phyloP scores from a whole-genome alignment of 2,797 vertebrate species.

The Thunnus albacares region DNA sequence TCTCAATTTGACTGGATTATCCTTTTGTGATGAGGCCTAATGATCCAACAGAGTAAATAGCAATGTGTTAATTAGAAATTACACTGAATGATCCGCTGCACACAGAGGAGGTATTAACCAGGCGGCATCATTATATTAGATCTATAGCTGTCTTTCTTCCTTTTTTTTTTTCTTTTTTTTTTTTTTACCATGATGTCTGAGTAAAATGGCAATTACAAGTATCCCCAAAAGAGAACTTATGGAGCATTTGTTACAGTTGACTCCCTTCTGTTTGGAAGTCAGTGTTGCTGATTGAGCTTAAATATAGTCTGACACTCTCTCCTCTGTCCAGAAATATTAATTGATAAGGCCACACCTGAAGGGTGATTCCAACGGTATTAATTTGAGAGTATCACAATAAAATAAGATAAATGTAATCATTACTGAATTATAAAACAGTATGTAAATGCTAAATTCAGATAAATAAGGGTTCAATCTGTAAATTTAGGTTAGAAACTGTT shows the following conservation, averaged over 20 bases:
- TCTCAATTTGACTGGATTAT: slow-evolving; percentile 87
- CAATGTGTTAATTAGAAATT: slow-evolving; percentile 89
- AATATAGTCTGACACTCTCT: neutral
- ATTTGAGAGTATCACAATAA: slow-evolving; percentile 3
- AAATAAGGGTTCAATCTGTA: neutral
- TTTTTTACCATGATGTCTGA: slow-evolving; percentile 42
- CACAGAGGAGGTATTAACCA: slow-evolving; percentile 79
- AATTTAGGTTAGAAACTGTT: neutral
- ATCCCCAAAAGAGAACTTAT: slow-evolving; percentile 21
- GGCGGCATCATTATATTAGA: slow-evolving; percentile 64
- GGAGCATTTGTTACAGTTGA: slow-evolving; percentile 10
- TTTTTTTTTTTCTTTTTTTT: slow-evolving; percentile 9
- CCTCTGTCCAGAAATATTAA: neutral
- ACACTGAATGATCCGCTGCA: slow-evolving; percentile 83
- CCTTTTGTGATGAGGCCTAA: slow-evolving; percentile 86
- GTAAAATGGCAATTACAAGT: slow-evolving; percentile 39
- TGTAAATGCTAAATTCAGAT: neutral
- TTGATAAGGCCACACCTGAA: neutral
- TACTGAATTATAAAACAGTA: neutral
- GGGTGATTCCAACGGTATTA: neutral
- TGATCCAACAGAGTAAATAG: slow-evolving; percentile 88
- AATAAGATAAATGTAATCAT: neutral
- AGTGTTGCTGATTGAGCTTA: neutral
- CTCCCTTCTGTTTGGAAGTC: neutral
- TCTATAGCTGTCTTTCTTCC: slow-evolving; percentile 43